Evolutionary conservation across 2,888 invertebrate genomes (phyloP).

Genomic region (Dyspetes luteomarginatus): DNA sequence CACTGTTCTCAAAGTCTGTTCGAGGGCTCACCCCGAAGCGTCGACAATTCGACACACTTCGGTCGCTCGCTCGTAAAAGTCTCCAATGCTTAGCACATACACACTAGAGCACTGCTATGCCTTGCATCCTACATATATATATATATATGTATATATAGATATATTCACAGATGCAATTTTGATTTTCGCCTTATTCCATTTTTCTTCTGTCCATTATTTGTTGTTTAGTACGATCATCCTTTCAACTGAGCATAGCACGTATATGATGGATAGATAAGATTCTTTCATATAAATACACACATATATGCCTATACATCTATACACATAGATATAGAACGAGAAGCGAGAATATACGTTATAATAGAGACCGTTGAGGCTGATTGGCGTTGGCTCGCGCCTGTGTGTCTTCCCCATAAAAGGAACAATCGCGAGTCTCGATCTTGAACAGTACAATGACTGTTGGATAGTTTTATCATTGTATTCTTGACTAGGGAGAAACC

Average conservation of each 20-base stretch:
- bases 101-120: too few relatives aligned
- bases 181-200: neutral
- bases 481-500: constrained; percentile 28
- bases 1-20: too few relatives aligned
- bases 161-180: neutral
- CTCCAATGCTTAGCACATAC: too few relatives aligned
- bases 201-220: constrained; percentile 10
- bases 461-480: constrained; percentile 44
- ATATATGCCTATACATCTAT: neutral
- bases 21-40: too few relatives aligned
- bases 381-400: constrained; percentile 45
- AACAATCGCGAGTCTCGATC: constrained; percentile 55
- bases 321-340: neutral
- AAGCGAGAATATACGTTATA: constrained; percentile 40
- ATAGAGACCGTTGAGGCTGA: constrained; percentile 52
- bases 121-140: too few relatives aligned
- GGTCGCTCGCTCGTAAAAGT: too few relatives aligned
- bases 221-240: constrained; percentile 31
- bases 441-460: constrained; percentile 41
- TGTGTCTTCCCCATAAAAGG: constrained; percentile 42
- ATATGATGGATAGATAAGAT: constrained; percentile 31
- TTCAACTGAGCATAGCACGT: neutral
- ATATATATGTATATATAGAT: too few relatives aligned
- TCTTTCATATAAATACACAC: neutral
- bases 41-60: too few relatives aligned